Conservation (phyloP, 2,113 vertebrate genomes). For the Procavia capensis region DNA sequence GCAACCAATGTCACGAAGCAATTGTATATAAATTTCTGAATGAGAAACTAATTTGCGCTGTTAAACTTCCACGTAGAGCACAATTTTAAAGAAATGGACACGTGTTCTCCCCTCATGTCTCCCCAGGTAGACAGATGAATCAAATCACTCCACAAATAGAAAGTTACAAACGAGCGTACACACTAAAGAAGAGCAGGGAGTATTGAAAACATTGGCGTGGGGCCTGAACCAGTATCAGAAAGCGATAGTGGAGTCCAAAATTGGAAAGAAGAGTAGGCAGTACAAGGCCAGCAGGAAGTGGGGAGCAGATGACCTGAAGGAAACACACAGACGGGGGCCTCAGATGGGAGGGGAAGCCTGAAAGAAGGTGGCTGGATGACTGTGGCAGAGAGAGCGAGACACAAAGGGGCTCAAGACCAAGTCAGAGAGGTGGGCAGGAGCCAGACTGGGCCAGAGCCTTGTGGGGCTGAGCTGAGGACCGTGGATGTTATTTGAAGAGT, state of each 20-base stretch:
- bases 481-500: not conserved
- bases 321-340: not conserved
- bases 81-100: not conserved
- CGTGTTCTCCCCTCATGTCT: not conserved
- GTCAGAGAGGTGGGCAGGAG: not conserved
- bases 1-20: no score
- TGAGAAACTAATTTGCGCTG: no score
- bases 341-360: not conserved
- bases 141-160: constrained; percentile 7
- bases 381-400: not conserved
- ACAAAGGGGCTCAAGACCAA: not conserved
- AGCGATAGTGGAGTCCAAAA: not conserved
- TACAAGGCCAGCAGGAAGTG: not conserved
- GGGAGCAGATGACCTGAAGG: not conserved
- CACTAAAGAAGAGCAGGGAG: not conserved
- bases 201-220: not conserved
- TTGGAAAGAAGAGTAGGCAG: not conserved
- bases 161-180: not conserved
- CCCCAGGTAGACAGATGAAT: not conserved
- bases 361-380: not conserved
- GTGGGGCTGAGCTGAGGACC: not conserved
- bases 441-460: not conserved
- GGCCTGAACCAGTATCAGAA: not conserved
- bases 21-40: no score
- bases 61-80: no score